Base-by-base conservation (phyloP, 2,888 invertebrate genomes). In the Nezara viridula region DNA sequence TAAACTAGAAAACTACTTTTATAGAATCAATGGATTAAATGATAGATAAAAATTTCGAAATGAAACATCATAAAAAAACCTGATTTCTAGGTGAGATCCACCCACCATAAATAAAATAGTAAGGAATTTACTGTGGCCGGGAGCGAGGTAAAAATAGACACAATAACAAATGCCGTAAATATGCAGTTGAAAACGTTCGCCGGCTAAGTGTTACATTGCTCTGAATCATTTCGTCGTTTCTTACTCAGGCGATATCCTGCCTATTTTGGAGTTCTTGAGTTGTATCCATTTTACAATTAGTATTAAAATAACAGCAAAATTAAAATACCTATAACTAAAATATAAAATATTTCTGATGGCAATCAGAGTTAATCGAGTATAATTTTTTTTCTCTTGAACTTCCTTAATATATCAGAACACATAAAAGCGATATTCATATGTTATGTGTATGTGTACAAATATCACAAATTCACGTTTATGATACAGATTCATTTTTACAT, bases 81-180 rank as follows among this genome's bases (percentile, higher is more conserved):
- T n/a, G 55, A 55, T 55, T 55, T 6, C 55, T 9, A 55, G 0
- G n/a, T 7, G n/a, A 55, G 55, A 7, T 24, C 55, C 55, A 7
- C 19, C 27, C 27, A 14, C 14, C 12, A 60, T 60, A 60, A 60
- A 27, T 60, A 27, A 1, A 60, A n/a, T n/a, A 4, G 10, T 27
- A 9, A 7, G n/a, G n/a, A 27, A n/a, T 27, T 1, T 2, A 27
- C 27, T 14, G 60, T 3, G 27, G 60, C 27, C 27, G 4, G 60
- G 1, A 60, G 27, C 60, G 9, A 60, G 60, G 60, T 60, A 60
- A 60, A 60, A 60, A 60, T 60, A 60, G n/a, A 60, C 55, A 9
- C n/a, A 55, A n/a, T 55, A 60, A 55, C 55, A 55, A 27, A 12
- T 60, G 60, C 27, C 60, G 60, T 60, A 60, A 60, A 60, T 60